Percentiles rank a stretch among this genome's conserved stretches.
Conservation (phyloP, 2,113 vertebrate species). For the Antechinus flavipes region DNA sequence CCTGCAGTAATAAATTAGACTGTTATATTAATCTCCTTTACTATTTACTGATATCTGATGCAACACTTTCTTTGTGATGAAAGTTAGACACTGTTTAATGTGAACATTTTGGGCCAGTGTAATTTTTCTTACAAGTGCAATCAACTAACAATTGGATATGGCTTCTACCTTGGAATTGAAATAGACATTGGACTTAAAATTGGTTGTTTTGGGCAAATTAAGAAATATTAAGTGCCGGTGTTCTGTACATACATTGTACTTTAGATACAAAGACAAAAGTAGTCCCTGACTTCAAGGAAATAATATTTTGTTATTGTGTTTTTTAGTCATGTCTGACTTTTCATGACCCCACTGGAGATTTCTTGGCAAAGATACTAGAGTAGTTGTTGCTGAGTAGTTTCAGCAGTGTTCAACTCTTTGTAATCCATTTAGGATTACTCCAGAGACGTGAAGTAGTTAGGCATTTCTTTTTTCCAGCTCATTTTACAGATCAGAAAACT, state of each 20-base stretch:
- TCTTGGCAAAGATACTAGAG: too few relatives aligned
- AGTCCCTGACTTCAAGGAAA: background rate
- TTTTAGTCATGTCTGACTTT: too few relatives aligned
- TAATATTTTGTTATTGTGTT: background rate
- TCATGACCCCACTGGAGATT: too few relatives aligned
- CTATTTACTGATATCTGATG: background rate
- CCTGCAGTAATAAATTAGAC: background rate
- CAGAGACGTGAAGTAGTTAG: too few relatives aligned
- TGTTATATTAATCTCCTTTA: background rate
- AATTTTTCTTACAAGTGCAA: background rate
- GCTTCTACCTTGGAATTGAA: background rate
- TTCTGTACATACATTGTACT: background rate
- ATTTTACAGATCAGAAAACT: too few relatives aligned
- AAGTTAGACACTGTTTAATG: background rate
- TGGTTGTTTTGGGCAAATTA: background rate
- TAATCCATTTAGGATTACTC: too few relatives aligned
- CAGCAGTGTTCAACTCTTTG: too few relatives aligned
- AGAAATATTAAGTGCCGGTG: background rate
- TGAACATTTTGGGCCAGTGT: background rate
- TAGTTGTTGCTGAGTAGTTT: too few relatives aligned
- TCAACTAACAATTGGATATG: background rate
- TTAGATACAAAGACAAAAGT: background rate
- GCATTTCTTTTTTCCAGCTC: too few relatives aligned
- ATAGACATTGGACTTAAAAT: background rate
- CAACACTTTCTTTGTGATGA: background rate